These are phyloP conservation scores for Oreonectes daqikongensis DNA, from an alignment of 2,797 vertebrate species.

Conservation along the genomic window DNA sequence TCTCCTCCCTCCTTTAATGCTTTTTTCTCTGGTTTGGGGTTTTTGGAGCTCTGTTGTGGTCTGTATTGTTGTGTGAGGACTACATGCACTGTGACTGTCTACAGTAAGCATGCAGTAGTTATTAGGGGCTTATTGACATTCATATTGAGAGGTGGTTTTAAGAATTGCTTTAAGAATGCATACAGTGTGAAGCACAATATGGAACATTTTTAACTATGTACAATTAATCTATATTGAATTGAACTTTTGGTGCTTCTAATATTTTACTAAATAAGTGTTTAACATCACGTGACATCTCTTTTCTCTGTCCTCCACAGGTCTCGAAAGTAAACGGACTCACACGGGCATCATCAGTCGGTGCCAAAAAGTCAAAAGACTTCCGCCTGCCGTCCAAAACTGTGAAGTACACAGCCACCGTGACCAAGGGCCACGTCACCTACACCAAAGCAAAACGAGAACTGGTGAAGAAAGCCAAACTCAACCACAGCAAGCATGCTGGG, in stretches of 20 bases:
- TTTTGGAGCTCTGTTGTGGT: conserved; percentile 56
- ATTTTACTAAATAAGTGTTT: too few relatives aligned
- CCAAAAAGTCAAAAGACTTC: conserved; percentile 97
- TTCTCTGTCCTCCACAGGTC: conserved; percentile 74
- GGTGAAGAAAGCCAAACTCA: conserved; percentile 99
- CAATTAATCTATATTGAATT: too few relatives aligned
- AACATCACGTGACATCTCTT: neutral
- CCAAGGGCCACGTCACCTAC: conserved; percentile 99
- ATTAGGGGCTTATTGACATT: neutral
- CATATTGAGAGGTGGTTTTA: neutral
- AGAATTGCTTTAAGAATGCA: too few relatives aligned
- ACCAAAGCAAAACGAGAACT: conserved; percentile 99
- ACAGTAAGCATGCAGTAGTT: neutral
- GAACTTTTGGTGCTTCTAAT: too few relatives aligned
- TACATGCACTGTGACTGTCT: neutral
- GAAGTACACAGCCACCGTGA: conserved; percentile 98
- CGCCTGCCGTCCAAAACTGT: conserved; percentile 99
- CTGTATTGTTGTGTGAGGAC: conserved; percentile 11
- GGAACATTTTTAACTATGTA: too few relatives aligned
- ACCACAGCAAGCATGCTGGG: conserved; percentile 90
- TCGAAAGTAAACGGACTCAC: conserved; percentile 94
- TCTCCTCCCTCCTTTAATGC: conserved; percentile 11
- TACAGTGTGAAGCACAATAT: too few relatives aligned
- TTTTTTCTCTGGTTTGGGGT: conserved; percentile 61
- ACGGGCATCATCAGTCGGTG: conserved; percentile 84